A percentile compares a stretch with the other conserved stretches of the same genome.
phyloP scores from a whole-genome alignment of 2,888 invertebrate genomes.

The Acronicta leporina region DNA sequence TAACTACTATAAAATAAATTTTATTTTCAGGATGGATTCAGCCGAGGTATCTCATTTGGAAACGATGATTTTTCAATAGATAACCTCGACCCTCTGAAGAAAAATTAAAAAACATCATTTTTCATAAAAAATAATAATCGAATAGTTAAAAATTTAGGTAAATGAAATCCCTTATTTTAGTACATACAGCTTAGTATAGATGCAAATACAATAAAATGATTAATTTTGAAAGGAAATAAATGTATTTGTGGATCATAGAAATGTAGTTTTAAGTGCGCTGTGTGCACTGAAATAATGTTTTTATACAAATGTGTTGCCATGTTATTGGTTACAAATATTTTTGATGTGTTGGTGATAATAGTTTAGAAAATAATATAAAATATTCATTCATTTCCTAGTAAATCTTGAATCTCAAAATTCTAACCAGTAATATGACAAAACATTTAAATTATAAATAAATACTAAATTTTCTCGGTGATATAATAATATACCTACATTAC shows the following conservation, averaged over 20 bases:
- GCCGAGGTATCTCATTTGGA: constrained; percentile 95
- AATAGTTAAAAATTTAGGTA: constrained; percentile 67
- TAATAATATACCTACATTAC: constrained; percentile 52
- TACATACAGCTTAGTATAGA: constrained; percentile 72
- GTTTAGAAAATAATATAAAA: constrained; percentile 59
- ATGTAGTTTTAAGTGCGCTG: constrained; percentile 68
- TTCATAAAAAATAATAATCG: constrained; percentile 55
- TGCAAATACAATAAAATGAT: constrained; percentile 72
- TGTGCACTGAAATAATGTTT: constrained; percentile 72
- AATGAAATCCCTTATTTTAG: constrained; percentile 67
- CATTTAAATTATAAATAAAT: constrained; percentile 50
- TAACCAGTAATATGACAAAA: constrained; percentile 62
- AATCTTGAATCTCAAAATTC: constrained; percentile 70
- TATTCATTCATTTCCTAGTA: constrained; percentile 45
- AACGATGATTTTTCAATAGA: constrained; percentile 98
- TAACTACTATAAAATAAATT: constrained; percentile 12
- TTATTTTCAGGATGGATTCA: constrained; percentile 95
- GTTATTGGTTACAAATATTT: constrained; percentile 80
- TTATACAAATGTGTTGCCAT: constrained; percentile 78
- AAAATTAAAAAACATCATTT: constrained; percentile 85
- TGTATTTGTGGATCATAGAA: constrained; percentile 63
- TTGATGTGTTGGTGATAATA: constrained; percentile 78
- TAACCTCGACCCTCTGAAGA: constrained; percentile 97
- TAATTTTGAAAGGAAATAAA: constrained; percentile 42
- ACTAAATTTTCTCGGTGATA: constrained; percentile 65